Conservation (phyloP, 37 sponge, comb jelly and placozoan species). For the Agelas oroides region DNA sequence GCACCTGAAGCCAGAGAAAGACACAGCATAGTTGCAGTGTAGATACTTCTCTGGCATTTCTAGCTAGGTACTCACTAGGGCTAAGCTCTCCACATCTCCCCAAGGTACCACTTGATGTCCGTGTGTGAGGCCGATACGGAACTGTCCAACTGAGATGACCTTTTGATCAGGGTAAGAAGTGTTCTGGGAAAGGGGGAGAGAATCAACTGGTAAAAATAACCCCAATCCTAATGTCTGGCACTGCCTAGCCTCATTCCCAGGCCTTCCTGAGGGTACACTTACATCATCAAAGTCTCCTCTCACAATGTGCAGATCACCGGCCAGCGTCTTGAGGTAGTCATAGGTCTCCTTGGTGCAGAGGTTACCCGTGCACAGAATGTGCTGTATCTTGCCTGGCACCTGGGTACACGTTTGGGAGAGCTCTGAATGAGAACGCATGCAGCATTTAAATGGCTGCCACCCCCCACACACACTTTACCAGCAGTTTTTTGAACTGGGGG, state of each 20-base stretch:
- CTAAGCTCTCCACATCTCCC: slow-evolving; percentile 96
- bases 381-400: slow-evolving; percentile 99
- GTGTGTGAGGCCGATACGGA: slow-evolving; percentile 95
- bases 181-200: slow-evolving; percentile 43
- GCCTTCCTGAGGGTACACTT: too few relatives aligned
- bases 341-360: slow-evolving; percentile 94
- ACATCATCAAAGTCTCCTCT: slow-evolving; percentile 99
- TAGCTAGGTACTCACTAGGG: slow-evolving; percentile 63
- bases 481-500: slow-evolving; percentile 95
- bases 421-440: too few relatives aligned
- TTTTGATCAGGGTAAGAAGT: slow-evolving; percentile 95
- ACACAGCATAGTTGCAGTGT: neutral
- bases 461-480: slow-evolving; percentile 64
- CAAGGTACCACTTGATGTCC: slow-evolving; percentile 99
- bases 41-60: too few relatives aligned
- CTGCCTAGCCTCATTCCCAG: too few relatives aligned
- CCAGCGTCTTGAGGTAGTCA: slow-evolving; percentile 97
- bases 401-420: slow-evolving; percentile 18
- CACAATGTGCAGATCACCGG: slow-evolving; percentile 95
- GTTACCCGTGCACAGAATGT: slow-evolving; percentile 98
- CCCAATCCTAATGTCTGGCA: neutral
- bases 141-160: slow-evolving; percentile 96
- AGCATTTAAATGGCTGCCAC: neutral
- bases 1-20: slow-evolving; percentile 57
- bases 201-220: neutral